Base-by-base conservation (phyloP, 2,888 invertebrate species). In the Ariolimax columbianus region DNA sequence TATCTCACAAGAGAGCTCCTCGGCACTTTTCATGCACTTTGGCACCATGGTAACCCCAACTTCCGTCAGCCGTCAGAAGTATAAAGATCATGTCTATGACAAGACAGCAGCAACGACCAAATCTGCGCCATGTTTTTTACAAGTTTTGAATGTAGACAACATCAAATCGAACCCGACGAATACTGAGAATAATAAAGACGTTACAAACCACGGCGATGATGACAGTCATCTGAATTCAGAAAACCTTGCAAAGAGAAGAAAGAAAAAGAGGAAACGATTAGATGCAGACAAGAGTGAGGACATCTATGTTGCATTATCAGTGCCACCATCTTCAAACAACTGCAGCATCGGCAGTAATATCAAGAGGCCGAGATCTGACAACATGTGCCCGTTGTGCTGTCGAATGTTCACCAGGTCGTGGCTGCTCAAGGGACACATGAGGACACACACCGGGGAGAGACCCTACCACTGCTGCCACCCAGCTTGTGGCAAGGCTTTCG, bases 341-440 rank as follows among this genome's bases (percentile, higher is more conserved):
- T 89, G 88, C 43, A 88, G 26, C 72, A 55, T n/a, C 59, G n/a
- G n/a, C n/a, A n/a, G n/a, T n/a, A n/a, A n/a, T n/a, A n/a, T n/a
- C n/a, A 77, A 75, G 43, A 59, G 77, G 7, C 30, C 78, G 7
- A 66, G 79, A 23, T n/a, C 88, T 19, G 88, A 90, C 78, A 93
- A 93, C 88, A 89, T 89, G 86, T 94, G 93, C 80, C 86, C 88
- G 9, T 85, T 93, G 0, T 94, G 94, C 78, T 91, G 92, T 9
- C 93, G 92, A 78, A 87, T 91, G 38, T 94, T 94, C 87, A 91
- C 93, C 11, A 88, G 94, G 9, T 92, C 92, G 0, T 94, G 93
- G 93, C 91, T 94, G 11, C 89, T 94, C 26, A 93, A 93, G 82
- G 94, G 93, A 0, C 94, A 94, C 87, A 90, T 93, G 90, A 87